Percentiles rank a stretch among this genome's conserved stretches.
Evolutionary conservation across 30 jellyfish, hydroid and myxozoan species (phyloP).

Genomic region (Chironex yamaguchii): DNA sequence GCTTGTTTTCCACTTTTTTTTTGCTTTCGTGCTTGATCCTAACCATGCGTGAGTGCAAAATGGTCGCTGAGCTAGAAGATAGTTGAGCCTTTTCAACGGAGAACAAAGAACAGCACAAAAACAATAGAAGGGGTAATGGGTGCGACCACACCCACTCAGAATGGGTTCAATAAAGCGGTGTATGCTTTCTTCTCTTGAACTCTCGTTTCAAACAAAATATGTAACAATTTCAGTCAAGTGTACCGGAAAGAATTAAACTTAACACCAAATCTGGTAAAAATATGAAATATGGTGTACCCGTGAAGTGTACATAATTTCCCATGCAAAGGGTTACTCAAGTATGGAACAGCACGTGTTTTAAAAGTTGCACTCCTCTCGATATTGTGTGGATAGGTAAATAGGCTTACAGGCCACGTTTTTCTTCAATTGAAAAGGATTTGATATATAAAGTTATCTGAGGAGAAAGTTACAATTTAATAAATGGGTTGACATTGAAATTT

Average conservation of each 20-base stretch:
- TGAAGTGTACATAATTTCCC: too few species aligned
- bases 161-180: background rate
- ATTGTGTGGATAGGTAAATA: constrained; percentile 85
- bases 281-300: too few species aligned
- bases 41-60: too few species aligned
- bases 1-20: too few species aligned
- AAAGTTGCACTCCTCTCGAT: constrained; percentile 27
- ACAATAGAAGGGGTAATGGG: background rate
- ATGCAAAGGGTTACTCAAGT: constrained; percentile 13
- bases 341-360: constrained; percentile 70
- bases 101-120: background rate
- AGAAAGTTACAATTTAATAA: background rate
- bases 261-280: too few species aligned
- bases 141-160: background rate
- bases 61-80: too few species aligned
- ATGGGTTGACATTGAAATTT: too few species aligned
- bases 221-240: too few species aligned
- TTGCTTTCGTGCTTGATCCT: too few species aligned
- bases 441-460: constrained; percentile 3
- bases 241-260: too few species aligned
- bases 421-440: constrained; percentile 72
- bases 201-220: too few species aligned
- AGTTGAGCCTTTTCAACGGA: background rate
- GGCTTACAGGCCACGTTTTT: constrained; percentile 89
- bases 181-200: too few species aligned